phyloP scores from a whole-genome alignment of 2,113 vertebrate genomes.

The Thinocorus orbignyianus region DNA sequence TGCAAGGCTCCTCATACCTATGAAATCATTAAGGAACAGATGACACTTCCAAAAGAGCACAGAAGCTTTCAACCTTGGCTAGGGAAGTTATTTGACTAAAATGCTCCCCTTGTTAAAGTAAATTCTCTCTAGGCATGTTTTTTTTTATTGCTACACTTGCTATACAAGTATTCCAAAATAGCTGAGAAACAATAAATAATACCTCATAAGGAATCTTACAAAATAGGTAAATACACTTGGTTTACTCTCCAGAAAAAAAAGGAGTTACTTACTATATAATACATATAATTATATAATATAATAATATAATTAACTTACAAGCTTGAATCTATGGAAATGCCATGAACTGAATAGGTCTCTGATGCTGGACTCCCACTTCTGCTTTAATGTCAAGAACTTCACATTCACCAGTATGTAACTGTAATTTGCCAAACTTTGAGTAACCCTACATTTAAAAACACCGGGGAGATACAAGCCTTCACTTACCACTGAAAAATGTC shows the following conservation, averaged over 20 bases:
- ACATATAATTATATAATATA: no score
- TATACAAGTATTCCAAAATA: not conserved
- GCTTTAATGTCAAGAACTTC: not conserved
- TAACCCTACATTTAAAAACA: not conserved
- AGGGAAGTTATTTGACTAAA: not conserved
- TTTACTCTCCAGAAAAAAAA: not conserved
- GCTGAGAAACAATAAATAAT: not conserved
- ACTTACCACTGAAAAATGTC: constrained; percentile 71
- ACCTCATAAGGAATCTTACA: not conserved
- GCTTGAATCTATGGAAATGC: not conserved
- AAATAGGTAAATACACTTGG: not conserved
- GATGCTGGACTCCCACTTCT: not conserved
- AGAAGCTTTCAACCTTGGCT: not conserved
- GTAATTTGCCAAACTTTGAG: not conserved
- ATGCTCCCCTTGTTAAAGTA: not conserved
- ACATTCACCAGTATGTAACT: not conserved
- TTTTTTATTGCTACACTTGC: not conserved
- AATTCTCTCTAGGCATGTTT: not conserved
- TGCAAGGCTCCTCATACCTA: not conserved
- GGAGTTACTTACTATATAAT: no score
- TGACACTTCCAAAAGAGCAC: not conserved
- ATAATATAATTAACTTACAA: not conserved
- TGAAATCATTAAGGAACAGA: not conserved
- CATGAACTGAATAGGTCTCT: not conserved
- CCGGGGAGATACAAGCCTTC: not conserved